Evolutionary conservation across 2,797 vertebrate species (phyloP).

Genomic region (Petrocephalus schoutedeni): DNA sequence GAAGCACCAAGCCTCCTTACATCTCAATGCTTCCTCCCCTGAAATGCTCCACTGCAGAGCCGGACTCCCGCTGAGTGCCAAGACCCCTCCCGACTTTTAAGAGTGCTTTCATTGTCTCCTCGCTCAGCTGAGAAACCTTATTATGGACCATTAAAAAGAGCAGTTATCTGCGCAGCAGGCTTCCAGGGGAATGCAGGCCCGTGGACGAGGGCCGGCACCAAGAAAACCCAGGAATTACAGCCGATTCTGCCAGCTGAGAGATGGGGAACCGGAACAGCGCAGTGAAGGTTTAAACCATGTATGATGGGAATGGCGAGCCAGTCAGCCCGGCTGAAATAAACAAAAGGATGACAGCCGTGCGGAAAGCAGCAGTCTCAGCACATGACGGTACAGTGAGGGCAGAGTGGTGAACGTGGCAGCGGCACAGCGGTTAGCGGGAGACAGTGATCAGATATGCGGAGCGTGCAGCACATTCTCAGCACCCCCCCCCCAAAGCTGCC

Average conservation of each 20-base stretch:
- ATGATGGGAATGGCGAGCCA: not conserved
- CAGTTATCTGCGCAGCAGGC: conserved; percentile 6
- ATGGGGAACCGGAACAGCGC: not conserved
- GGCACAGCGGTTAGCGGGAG: not conserved
- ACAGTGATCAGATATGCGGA: not conserved
- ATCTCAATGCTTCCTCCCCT: not conserved
- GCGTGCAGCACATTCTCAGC: not conserved
- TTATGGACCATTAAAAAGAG: conserved; percentile 11
- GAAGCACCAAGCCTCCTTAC: not conserved
- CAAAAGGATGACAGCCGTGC: not conserved
- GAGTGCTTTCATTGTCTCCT: not conserved
- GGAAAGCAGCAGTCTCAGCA: not conserved
- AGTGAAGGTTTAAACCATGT: not conserved
- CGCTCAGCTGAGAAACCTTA: not conserved
- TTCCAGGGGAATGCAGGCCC: not conserved
- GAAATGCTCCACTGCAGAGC: not conserved
- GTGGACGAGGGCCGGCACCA: not conserved
- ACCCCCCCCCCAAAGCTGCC: not conserved
- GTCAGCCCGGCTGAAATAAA: not conserved
- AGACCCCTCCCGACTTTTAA: not conserved
- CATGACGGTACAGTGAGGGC: not conserved
- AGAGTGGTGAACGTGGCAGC: not conserved
- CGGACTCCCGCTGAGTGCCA: not conserved
- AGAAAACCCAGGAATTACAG: conserved; percentile 1
- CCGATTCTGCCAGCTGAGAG: not conserved